Base-by-base conservation (phyloP, 2,888 invertebrate genomes). In the Gnatocerus cornutus region DNA sequence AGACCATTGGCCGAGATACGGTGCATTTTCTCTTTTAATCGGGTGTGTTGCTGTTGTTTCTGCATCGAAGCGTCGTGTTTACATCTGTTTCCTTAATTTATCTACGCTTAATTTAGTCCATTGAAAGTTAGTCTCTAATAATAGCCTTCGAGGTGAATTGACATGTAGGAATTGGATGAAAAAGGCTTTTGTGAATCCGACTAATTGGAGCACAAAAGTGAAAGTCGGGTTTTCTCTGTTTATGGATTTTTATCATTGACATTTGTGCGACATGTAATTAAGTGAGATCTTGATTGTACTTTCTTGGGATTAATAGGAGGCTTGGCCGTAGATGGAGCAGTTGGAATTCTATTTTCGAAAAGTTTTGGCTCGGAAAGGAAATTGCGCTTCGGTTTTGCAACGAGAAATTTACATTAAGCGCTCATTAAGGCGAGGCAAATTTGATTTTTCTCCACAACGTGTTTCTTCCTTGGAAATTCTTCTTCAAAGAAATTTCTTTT, bases 21-120 rank as follows among this genome's bases (percentile, higher is more conserved):
- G 41, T 48, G 65, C 65, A 56, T 65, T 65, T 65, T 56, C 56
- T 65, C 56, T 56, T 46, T 65, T 56, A 56, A 56, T 56, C 48
- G 52, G 63, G 43, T 43, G 63, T 63, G 62, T 62, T 59, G n/a
- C 12, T 39, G 37, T 30, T 16, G 21, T 55, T 56, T 55, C 39
- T 39, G 53, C 53, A 58, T 8, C 41, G 43, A 61, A 46, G 61
- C 46, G 43, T 62, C 21, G 48, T 63, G 52, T 62, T 48, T 39
- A 48, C 63, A 53, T 52, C 53, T 53, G 53, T 63, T 63, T 50
- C 50, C 56, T 43, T 27, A 43, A 41, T 13, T 55, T 43, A 59
- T 59, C 59, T 30, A 27, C 9, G 27, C 43, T 29, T 39, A 41
- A 33, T 61, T 61, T 14, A 48, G 61, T 37, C 21, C 29, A 45